Evolutionary conservation across 2,113 vertebrate genomes (phyloP), one percentile per base, ranked within the genome.

Genomic region (Brienomyrus brachyistius): DNA sequence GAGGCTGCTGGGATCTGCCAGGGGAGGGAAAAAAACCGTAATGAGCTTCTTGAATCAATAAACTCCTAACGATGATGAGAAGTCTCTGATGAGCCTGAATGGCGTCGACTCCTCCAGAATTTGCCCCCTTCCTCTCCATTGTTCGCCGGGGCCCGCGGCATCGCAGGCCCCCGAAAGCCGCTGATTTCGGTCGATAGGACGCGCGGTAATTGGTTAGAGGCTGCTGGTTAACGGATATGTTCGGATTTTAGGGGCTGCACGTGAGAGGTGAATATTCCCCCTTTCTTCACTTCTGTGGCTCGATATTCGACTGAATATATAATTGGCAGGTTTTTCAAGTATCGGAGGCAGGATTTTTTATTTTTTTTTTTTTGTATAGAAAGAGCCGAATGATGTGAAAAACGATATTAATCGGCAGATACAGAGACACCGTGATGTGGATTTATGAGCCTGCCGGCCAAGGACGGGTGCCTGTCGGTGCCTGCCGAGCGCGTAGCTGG

Each of bases 21-120:
- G 31, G 47, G 35, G 35, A 43, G 74, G 35, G 90, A 93, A 92
- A 92, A 88, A 66, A 88, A 86, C 52, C 88, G 89, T 93, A 94
- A 93, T 93, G 92, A 93, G 92, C 86, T 91, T 91, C 91, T 92
- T 74, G 70, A 92, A 93, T 94, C 93, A 90, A 94, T 93, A 92
- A 92, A 90, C 91, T 91, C 89, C 92, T 91, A 93, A 93, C 89
- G 88, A 88, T 82, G 89, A 91, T 91, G 91, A 93, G 91, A 93
- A 91, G 23, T 88, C 92, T 82, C 91, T 93, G 93, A 93, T 92
- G 91, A 93, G 92, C 74, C 90, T 89, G 90, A 91, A 91, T 92
- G 92, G 90, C 54, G 86, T 89, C 89, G 85, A 80, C 88, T 54
- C 87, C 90, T 88, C 66, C 85, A 86, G 90, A 88, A 89, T 91